Evolutionary conservation across 2,797 vertebrate genomes (phyloP).

Genomic region (Chrosomus eos): DNA sequence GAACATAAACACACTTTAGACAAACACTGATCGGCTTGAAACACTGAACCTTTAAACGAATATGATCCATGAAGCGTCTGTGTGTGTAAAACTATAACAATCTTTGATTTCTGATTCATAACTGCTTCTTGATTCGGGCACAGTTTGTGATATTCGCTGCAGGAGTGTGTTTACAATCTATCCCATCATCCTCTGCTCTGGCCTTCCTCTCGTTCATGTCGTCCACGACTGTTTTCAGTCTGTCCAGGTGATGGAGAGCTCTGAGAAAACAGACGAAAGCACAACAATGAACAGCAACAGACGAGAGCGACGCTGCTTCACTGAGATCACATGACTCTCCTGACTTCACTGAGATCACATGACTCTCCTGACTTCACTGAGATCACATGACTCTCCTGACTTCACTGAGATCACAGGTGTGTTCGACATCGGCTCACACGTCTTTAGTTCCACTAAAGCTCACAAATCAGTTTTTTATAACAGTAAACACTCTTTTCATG

Average conservation of each 20-base stretch:
- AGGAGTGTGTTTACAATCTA: too few species aligned
- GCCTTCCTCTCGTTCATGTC: conserved; percentile 66
- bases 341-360: background rate
- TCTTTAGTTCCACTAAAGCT: too few species aligned
- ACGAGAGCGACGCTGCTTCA: background rate
- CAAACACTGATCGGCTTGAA: too few species aligned
- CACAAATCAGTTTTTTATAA: too few species aligned
- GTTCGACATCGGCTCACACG: too few species aligned
- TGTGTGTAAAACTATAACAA: background rate
- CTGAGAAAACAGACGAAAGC: conserved; percentile 65
- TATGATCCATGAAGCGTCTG: background rate
- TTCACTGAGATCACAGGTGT: too few species aligned
- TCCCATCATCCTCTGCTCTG: conserved; percentile 32
- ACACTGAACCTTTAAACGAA: background rate
- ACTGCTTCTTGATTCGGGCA: background rate
- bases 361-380: conserved; percentile 2
- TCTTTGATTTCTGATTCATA: background rate
- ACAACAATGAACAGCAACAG: background rate
- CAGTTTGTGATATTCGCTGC: background rate
- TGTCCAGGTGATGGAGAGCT: conserved; percentile 81
- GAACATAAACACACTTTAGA: too few species aligned
- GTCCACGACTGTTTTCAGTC: conserved; percentile 76
- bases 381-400: background rate
- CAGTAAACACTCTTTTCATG: too few species aligned
- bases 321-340: background rate